These are phyloP conservation scores for Forpus xanthops DNA, from an alignment of 2,797 vertebrate species.

Conservation along the genomic window DNA sequence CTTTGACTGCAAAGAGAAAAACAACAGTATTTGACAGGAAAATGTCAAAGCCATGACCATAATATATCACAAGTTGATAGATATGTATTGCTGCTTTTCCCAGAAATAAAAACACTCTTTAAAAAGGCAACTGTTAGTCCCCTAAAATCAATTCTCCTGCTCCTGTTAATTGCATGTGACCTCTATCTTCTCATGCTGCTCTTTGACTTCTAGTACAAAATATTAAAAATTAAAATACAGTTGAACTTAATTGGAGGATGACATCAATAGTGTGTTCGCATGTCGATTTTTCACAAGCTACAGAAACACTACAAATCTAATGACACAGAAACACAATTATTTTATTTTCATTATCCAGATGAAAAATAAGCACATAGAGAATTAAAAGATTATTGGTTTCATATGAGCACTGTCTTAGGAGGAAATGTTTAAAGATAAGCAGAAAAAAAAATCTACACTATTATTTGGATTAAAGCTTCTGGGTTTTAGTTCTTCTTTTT, in stretches of 20 bases:
- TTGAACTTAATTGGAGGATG: not conserved
- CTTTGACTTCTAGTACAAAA: conserved; percentile 10
- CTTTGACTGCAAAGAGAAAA: conserved; percentile 16
- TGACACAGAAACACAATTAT: not conserved
- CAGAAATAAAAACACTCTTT: conserved; percentile 29
- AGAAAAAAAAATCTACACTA: conserved; percentile 5
- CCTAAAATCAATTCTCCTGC: conserved; percentile 5
- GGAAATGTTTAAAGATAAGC: not conserved
- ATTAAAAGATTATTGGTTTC: not conserved
- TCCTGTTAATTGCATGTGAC: not conserved
- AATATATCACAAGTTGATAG: not conserved
- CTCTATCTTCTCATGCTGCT: not conserved
- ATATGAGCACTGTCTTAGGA: not conserved
- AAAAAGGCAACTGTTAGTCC: conserved; percentile 1
- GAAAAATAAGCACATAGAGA: not conserved
- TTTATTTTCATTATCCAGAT: conserved; percentile 11
- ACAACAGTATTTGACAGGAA: not conserved
- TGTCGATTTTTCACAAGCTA: not conserved
- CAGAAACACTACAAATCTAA: not conserved
- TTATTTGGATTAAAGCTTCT: not conserved
- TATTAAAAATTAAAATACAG: conserved; percentile 24
- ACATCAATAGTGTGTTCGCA: not conserved
- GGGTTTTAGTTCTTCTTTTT: not conserved
- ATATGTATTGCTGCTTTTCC: not conserved
- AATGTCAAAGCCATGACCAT: not conserved